Evolutionary conservation across 2,888 invertebrate genomes (phyloP).

Genomic region (Conomelus anceps): DNA sequence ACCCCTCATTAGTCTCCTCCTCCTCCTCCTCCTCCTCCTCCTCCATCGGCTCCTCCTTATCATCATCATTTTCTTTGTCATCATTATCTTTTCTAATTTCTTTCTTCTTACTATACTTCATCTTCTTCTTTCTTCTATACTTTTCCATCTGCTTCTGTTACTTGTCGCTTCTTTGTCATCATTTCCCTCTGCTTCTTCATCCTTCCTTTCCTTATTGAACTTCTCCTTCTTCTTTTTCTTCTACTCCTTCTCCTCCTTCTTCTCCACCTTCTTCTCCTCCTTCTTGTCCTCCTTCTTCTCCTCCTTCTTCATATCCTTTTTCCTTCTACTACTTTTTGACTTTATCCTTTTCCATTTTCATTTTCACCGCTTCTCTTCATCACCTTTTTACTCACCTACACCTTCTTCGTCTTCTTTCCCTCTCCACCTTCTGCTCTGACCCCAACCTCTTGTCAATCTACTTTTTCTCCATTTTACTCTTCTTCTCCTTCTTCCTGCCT

Average conservation of each 20-base stretch:
- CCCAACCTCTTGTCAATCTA: too few species aligned
- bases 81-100: neutral
- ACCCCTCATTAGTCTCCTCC: neutral
- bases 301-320: neutral
- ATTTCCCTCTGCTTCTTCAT: neutral
- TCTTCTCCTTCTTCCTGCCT: neutral
- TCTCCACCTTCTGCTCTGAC: neutral
- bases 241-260: too few species aligned
- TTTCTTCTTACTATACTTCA: neutral
- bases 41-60: neutral
- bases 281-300: neutral
- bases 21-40: neutral
- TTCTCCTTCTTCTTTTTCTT: too few species aligned
- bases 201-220: neutral
- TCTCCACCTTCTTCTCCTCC: neutral
- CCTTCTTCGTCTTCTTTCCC: neutral
- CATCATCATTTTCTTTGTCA: neutral
- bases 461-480: neutral
- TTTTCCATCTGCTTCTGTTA: neutral
- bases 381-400: neutral
- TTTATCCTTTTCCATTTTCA: too few species aligned
- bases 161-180: too few species aligned
- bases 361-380: neutral
- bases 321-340: neutral
- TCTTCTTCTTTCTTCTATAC: neutral